A percentile compares a stretch with the other conserved stretches of the same genome.
phyloP scores from a whole-genome alignment of 1,140 invertebrate species.

The Pristionchus pacificus region DNA sequence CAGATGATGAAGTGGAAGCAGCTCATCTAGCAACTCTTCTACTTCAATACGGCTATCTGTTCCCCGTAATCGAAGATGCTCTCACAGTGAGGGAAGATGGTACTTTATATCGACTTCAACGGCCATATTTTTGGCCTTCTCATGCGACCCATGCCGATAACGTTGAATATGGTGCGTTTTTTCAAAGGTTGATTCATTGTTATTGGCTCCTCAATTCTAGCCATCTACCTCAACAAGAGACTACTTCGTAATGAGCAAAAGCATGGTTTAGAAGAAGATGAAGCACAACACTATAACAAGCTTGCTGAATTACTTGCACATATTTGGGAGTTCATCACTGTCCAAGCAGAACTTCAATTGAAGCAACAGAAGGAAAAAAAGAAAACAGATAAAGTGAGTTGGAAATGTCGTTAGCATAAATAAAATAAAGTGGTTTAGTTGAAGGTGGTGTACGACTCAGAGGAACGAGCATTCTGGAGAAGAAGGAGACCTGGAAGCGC shows the following conservation, averaged over 20 bases:
- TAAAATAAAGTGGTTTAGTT: conserved; percentile 2
- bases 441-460: conserved; percentile 82
- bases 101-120: conserved; percentile 53
- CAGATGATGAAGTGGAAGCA: conserved; percentile 49
- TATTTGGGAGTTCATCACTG: conserved; percentile 57
- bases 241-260: conserved; percentile 54
- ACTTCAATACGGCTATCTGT: conserved; percentile 53
- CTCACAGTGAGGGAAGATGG: conserved; percentile 47
- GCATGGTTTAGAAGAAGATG: conserved; percentile 55
- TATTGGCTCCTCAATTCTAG: conserved; percentile 35
- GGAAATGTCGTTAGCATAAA: background rate
- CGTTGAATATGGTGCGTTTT: conserved; percentile 51
- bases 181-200: background rate
- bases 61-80: conserved; percentile 49
- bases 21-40: conserved; percentile 53
- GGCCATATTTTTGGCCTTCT: conserved; percentile 57
- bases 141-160: conserved; percentile 54
- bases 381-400: conserved; percentile 75
- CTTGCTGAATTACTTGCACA: conserved; percentile 55
- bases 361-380: conserved; percentile 80
- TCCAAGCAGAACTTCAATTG: conserved; percentile 55
- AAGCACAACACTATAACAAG: conserved; percentile 51
- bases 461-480: conserved; percentile 93
- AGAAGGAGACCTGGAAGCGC: conserved; percentile 72
- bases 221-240: conserved; percentile 55